Conservation (phyloP, 2,797 vertebrate genomes). For the Phalanger gymnotis region DNA sequence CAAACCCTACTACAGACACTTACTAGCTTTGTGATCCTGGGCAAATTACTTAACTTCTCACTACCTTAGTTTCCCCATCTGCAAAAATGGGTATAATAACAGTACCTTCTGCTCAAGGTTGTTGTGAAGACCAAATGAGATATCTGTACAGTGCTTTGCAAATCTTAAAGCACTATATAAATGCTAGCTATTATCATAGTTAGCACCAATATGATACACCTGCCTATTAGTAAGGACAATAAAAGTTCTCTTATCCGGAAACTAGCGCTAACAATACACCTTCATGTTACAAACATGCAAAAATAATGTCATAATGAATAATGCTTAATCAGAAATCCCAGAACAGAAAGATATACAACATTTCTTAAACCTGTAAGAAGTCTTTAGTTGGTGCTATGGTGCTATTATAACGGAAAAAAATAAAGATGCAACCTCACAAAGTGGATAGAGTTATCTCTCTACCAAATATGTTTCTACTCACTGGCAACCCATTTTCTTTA, state of each 20-base stretch:
- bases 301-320: constrained; percentile 76
- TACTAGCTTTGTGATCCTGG: not conserved
- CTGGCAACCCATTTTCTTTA: not conserved
- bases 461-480: rapidly evolving
- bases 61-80: not conserved
- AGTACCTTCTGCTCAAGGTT: not conserved
- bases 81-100: not conserved
- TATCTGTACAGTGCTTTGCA: not conserved
- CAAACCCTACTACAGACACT: not conserved
- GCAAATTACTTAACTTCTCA: not conserved
- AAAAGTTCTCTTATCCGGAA: constrained; percentile 82
- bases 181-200: not conserved
- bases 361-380: constrained; percentile 2
- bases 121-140: not conserved
- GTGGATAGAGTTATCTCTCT: not conserved
- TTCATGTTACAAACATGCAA: constrained; percentile 75
- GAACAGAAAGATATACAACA: constrained; percentile 22
- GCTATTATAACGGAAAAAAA: not conserved
- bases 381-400: not conserved
- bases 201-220: constrained; percentile 81
- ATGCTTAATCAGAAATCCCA: constrained; percentile 55
- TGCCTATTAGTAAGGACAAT: constrained; percentile 83
- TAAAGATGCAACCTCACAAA: not conserved
- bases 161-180: not conserved
- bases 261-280: constrained; percentile 79